These are phyloP conservation scores for Neodiprion lecontei DNA, from an alignment of 1,140 invertebrate species.

Conservation along the genomic window DNA sequence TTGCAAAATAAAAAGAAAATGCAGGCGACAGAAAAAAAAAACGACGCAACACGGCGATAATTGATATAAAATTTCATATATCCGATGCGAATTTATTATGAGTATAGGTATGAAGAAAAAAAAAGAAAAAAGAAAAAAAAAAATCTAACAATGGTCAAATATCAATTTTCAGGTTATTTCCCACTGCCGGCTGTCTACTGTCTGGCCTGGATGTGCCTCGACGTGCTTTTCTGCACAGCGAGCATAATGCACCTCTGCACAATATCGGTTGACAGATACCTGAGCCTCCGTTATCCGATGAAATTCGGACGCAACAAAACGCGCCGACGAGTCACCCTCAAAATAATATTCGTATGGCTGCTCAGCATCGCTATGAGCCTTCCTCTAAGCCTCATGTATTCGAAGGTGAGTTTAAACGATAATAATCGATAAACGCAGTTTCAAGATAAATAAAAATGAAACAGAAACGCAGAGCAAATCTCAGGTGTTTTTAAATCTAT, in stretches of 20 bases:
- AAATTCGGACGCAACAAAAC: slow-evolving; percentile 91
- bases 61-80: too few relatives aligned
- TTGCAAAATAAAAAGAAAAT: too few relatives aligned
- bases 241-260: slow-evolving; percentile 96
- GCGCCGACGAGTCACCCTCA: slow-evolving; percentile 81
- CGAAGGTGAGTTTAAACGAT: slow-evolving; percentile 67
- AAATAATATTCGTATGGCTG: slow-evolving; percentile 91
- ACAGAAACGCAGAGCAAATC: too few relatives aligned
- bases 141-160: too few relatives aligned
- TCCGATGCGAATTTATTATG: too few relatives aligned
- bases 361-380: slow-evolving; percentile 88
- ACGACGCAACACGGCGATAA: too few relatives aligned
- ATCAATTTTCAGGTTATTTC: slow-evolving; percentile 76
- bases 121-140: too few relatives aligned
- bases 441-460: too few relatives aligned
- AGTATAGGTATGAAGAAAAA: too few relatives aligned
- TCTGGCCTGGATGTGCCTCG: slow-evolving; percentile 86
- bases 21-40: too few relatives aligned
- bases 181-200: slow-evolving; percentile 82
- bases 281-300: slow-evolving; percentile 86
- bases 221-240: slow-evolving; percentile 94
- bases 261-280: slow-evolving; percentile 91
- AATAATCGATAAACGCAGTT: too few relatives aligned
- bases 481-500: too few relatives aligned
- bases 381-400: slow-evolving; percentile 87